These are phyloP conservation scores for Volucella bombylans DNA, from an alignment of 2,888 invertebrate species.

Conservation along the genomic window DNA sequence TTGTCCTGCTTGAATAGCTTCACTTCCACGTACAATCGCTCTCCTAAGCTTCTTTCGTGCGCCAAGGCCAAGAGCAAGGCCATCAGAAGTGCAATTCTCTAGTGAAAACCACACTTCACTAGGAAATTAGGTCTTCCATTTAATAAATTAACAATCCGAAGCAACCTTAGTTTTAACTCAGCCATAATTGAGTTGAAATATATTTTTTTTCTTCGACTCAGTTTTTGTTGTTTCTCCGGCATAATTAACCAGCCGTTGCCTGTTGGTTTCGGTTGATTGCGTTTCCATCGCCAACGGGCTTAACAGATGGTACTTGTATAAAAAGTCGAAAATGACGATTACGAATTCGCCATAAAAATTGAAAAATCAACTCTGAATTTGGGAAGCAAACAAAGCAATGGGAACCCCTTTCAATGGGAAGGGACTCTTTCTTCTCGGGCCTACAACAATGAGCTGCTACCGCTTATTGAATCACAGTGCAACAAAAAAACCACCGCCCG, in stretches of 20 bases:
- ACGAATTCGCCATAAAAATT: conserved; percentile 58
- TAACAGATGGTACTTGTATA: conserved; percentile 2
- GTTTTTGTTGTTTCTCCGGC: conserved; percentile 14
- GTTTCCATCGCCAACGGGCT: conserved; percentile 41
- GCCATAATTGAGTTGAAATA: conserved; percentile 64
- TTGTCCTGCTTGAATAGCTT: conserved; percentile 73
- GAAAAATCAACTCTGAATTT: conserved; percentile 22
- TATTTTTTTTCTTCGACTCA: conserved; percentile 1
- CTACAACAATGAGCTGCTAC: neutral
- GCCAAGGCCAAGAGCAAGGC: conserved; percentile 66
- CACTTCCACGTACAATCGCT: conserved; percentile 59
- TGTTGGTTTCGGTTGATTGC: conserved; percentile 69
- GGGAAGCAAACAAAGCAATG: conserved; percentile 10
- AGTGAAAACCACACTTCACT: conserved; percentile 62
- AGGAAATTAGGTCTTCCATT: conserved; percentile 66
- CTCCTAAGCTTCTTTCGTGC: conserved; percentile 52
- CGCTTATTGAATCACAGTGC: conserved; percentile 14
- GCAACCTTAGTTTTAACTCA: conserved; percentile 62
- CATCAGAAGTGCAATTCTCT: conserved; percentile 41
- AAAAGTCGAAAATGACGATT: conserved; percentile 27
- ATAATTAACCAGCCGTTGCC: conserved; percentile 71
- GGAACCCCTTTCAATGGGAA: conserved; percentile 45
- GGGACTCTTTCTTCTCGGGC: conserved; percentile 7
- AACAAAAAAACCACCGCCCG: neutral
- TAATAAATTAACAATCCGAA: conserved; percentile 57